Evolutionary conservation across 2,888 invertebrate genomes (phyloP).

Genomic region (Colostygia pectinataria): DNA sequence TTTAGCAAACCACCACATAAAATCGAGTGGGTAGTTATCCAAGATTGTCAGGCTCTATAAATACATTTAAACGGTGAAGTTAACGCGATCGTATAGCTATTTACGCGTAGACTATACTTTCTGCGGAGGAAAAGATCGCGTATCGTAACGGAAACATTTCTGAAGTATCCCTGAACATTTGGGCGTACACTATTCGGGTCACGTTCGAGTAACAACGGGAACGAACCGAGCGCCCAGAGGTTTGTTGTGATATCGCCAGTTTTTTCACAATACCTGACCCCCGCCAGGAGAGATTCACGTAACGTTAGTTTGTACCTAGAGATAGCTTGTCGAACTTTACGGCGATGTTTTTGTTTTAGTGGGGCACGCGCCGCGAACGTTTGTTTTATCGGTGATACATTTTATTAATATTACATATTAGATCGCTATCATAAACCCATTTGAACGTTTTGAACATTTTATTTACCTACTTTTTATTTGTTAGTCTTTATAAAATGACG

Average conservation of each 20-base stretch:
- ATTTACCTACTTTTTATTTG: background rate
- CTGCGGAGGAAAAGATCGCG: conserved; percentile 70
- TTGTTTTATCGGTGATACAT: conserved; percentile 16
- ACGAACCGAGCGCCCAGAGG: conserved; percentile 71
- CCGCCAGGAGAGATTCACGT: conserved; percentile 63
- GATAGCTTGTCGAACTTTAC: conserved; percentile 58
- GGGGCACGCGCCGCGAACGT: conserved; percentile 12
- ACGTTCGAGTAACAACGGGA: conserved; percentile 73
- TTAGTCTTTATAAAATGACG: background rate
- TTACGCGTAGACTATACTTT: conserved; percentile 71
- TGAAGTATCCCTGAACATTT: conserved; percentile 71
- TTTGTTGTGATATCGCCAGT: conserved; percentile 78
- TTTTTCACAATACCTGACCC: conserved; percentile 78
- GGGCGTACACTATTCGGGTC: conserved; percentile 66
- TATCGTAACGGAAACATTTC: conserved; percentile 77
- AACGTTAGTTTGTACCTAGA: conserved; percentile 54
- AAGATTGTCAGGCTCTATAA: conserved; percentile 43
- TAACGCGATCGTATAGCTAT: conserved; percentile 67
- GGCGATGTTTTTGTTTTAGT: conserved; percentile 52
- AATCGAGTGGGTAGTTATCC: conserved; percentile 39
- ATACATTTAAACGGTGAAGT: conserved; percentile 57
- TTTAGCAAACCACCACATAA: conserved; percentile 29
- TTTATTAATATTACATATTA: conserved; percentile 6
- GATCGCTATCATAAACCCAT: background rate
- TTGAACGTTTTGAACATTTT: background rate